These are phyloP conservation scores for Vanessa atalanta DNA, from an alignment of 1,140 invertebrate genomes.

Conservation along the genomic window DNA sequence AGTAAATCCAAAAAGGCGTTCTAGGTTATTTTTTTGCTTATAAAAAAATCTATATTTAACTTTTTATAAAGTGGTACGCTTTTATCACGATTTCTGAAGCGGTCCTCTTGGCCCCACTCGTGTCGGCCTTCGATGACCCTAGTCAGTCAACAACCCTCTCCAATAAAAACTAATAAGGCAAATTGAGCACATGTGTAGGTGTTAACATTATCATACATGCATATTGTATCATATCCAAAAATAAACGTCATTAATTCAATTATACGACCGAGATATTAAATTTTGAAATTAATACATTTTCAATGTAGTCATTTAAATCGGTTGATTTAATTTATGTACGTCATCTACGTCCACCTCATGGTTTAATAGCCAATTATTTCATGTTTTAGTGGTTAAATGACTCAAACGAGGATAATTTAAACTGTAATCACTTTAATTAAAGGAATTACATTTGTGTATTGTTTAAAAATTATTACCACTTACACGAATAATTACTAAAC, in stretches of 20 bases:
- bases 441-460: slow-evolving; percentile 10
- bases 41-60: slow-evolving; percentile 14
- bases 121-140: slow-evolving; percentile 50
- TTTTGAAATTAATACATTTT: neutral
- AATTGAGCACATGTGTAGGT: slow-evolving; percentile 43
- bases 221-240: slow-evolving; percentile 3
- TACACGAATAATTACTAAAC: neutral
- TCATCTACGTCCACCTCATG: neutral
- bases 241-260: neutral
- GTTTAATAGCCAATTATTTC: neutral
- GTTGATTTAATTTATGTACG: neutral
- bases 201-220: slow-evolving; percentile 24
- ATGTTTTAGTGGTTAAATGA: slow-evolving; percentile 7
- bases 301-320: neutral
- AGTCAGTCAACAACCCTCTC: slow-evolving; percentile 36
- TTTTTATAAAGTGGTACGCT: slow-evolving; percentile 22
- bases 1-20: neutral
- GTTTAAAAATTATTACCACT: neutral
- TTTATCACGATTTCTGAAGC: slow-evolving; percentile 39
- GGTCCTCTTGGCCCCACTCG: slow-evolving; percentile 36
- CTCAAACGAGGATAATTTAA: slow-evolving; percentile 20
- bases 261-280: neutral
- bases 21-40: slow-evolving; percentile 3
- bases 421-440: neutral
- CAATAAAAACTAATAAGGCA: slow-evolving; percentile 48